phyloP scores from a whole-genome alignment of 2,888 invertebrate genomes.

The Eilema sororculum region DNA sequence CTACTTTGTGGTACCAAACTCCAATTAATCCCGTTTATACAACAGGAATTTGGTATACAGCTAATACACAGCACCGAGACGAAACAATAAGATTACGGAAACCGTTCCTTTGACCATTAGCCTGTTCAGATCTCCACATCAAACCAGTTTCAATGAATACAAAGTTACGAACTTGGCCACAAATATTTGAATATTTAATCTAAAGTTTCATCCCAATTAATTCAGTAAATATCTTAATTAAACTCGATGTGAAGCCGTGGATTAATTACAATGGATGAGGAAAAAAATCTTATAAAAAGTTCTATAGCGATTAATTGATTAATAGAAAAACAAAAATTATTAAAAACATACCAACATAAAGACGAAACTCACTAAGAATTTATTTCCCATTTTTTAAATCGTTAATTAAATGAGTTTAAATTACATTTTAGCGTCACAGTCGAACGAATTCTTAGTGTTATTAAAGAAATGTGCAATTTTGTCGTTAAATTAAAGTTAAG shows the following conservation, averaged over 20 bases:
- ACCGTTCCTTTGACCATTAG: conserved; percentile 16
- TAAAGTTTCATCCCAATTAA: conserved; percentile 50
- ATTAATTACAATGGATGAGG: conserved; percentile 49
- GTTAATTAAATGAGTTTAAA: too few relatives aligned
- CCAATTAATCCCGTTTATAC: not conserved
- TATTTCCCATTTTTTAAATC: too few relatives aligned
- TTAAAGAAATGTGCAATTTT: too few relatives aligned
- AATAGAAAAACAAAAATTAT: too few relatives aligned
- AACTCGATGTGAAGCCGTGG: not conserved
- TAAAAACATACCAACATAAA: too few relatives aligned
- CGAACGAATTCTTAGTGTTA: too few relatives aligned
- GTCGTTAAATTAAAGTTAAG: too few relatives aligned
- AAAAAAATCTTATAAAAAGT: conserved; percentile 53
- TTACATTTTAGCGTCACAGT: too few relatives aligned
- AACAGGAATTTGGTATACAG: not conserved
- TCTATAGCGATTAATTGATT: conserved; percentile 24
- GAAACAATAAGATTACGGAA: conserved; percentile 3
- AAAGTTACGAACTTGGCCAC: conserved; percentile 23
- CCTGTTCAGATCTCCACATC: conserved; percentile 6
- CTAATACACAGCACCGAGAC: not conserved
- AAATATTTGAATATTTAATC: conserved; percentile 47
- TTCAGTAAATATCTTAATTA: conserved; percentile 15
- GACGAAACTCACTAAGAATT: too few relatives aligned
- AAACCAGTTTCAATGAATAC: conserved; percentile 23
- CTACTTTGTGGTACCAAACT: not conserved